Evolutionary conservation across 2,888 invertebrate species (phyloP), one percentile per base, ranked within the genome.

Genomic region (Brachypalpus laphriformis): DNA sequence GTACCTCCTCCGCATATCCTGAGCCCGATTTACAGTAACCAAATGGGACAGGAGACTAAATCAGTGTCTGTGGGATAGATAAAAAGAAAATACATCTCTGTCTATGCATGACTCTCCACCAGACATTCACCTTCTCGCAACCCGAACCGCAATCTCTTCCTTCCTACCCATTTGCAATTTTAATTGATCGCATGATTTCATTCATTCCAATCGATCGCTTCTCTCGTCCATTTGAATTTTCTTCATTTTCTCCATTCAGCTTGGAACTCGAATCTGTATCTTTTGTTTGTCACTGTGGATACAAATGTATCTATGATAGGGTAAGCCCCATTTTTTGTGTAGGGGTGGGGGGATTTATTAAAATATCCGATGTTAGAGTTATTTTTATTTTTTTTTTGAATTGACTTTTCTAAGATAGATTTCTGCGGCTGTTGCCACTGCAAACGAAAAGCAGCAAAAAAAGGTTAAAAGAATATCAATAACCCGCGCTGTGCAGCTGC

Each of bases 181-280:
- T 85, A 85, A 85, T 85, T 85, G 85, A 85, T 85, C 75, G 80
- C 80, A 75, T 85, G 83, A 80, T 85, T 85, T 85, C 80, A 80
- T 85, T 85, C 80, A 85, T 85, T 80, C 83, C 78, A 63, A 78
- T 78, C 83, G 83, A 78, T 83, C 63, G 78, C 42, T 71, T 77
- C 71, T 45, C 74, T 61, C 56, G 63, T 70, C 81, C 40, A 75
- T 54, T 65, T 80, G 16, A 65, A 72, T 80, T 63, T 68, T 59
- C 34, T 68, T 66, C 49, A 59, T 34, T 57, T 47, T 45, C 34
- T 42, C 22, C 37, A 61, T 59, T 49, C 34, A 54, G 56, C 16
- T 45, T 28, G 45, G n/a, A n/a, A 68, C 56, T 45, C 3, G 49
- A 40, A 66, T 66, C 63, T 63, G 56, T 45, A 56, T 70, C 56